phyloP scores from a whole-genome alignment of 2,888 invertebrate genomes.

The Leistus spinibarbis region DNA sequence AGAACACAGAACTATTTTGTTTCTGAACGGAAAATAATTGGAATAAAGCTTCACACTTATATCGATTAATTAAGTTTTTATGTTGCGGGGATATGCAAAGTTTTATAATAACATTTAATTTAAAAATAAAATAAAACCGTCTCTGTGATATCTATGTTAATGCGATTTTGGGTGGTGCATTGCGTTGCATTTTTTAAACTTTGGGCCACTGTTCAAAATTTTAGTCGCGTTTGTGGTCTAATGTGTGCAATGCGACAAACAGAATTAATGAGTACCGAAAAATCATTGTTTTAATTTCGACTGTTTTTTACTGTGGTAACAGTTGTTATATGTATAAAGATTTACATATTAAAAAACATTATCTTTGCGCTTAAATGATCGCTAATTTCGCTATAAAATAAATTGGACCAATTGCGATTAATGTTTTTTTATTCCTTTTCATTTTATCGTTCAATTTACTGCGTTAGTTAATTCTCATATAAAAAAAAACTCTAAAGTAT shows the following conservation, averaged over 20 bases:
- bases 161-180: conserved; percentile 23
- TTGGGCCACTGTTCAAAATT: conserved; percentile 23
- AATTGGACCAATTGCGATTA: neutral
- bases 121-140: neutral
- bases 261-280: conserved; percentile 13
- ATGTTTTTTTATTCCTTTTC: neutral
- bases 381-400: neutral
- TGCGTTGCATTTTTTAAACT: conserved; percentile 31
- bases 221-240: conserved; percentile 19
- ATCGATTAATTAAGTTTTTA: neutral
- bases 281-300: conserved; percentile 13
- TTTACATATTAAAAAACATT: neutral
- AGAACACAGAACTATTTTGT: too few relatives aligned
- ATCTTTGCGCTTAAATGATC: neutral
- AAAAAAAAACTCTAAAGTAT: too few relatives aligned
- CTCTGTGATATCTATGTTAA: conserved; percentile 8
- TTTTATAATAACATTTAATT: neutral
- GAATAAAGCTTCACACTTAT: too few relatives aligned
- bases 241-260: conserved; percentile 11
- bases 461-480: neutral
- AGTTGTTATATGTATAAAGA: neutral
- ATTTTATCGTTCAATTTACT: neutral
- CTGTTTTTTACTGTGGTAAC: neutral
- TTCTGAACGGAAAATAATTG: too few relatives aligned
- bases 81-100: neutral